Percentiles rank a stretch among this genome's conserved stretches.
Conservation (phyloP, 2,113 vertebrate species). For the Notechis scutatus region DNA sequence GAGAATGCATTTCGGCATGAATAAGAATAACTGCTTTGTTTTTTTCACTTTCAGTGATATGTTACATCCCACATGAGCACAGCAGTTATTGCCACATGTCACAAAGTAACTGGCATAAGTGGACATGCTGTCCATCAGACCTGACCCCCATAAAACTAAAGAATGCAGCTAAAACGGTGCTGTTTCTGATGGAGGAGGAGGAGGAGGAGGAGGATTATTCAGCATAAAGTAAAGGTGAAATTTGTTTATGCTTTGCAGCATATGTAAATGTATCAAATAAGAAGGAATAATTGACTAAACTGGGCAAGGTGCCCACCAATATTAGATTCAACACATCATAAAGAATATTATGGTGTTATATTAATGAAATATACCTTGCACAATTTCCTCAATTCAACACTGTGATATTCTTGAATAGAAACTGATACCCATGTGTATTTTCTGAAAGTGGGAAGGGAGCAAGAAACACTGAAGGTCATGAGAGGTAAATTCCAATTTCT, state of each 20-base stretch:
- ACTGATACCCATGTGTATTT: not conserved
- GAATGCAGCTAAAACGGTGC: not conserved
- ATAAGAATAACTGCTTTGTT: slow-evolving; percentile 50
- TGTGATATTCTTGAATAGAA: not conserved
- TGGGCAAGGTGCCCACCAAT: not conserved
- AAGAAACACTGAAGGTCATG: not conserved
- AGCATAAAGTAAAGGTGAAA: not conserved
- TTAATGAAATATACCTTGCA: not conserved
- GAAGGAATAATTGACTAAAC: not conserved
- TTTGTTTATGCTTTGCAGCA: not conserved
- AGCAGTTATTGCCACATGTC: slow-evolving; percentile 50
- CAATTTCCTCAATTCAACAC: not conserved
- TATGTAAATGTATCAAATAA: not conserved
- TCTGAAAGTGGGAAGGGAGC: not conserved
- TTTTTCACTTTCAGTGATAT: slow-evolving; percentile 46
- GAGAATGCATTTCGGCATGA: not conserved
- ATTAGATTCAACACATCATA: not conserved
- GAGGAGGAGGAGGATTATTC: not conserved
- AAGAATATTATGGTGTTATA: not conserved
- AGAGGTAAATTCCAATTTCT: not conserved
- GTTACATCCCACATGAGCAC: slow-evolving; percentile 36
- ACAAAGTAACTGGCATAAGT: slow-evolving; percentile 49
- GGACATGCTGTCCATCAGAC: slow-evolving; percentile 45
- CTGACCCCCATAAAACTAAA: slow-evolving; percentile 39
- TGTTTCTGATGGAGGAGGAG: not conserved